Evolutionary conservation across 1,140 invertebrate genomes (phyloP).

Genomic region (Anthonomus grandis): DNA sequence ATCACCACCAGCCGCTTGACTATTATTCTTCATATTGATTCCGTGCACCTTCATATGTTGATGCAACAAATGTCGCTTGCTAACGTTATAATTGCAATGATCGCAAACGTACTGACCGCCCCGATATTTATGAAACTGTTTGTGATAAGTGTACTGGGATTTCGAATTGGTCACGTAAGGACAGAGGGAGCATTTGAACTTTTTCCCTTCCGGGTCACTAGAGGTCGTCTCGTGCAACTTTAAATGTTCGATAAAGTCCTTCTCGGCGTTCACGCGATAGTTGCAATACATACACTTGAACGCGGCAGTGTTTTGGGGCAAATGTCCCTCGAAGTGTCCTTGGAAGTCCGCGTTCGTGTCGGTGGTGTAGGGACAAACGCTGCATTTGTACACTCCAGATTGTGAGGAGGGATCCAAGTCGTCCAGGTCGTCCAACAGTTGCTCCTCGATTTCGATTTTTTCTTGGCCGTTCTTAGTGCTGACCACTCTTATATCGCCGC

Average conservation of each 20-base stretch:
- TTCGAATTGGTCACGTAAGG: slow-evolving; percentile 80
- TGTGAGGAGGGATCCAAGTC: slow-evolving; percentile 40
- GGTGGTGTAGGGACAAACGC: slow-evolving; percentile 72
- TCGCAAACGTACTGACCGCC: slow-evolving; percentile 73
- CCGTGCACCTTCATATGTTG: slow-evolving; percentile 77
- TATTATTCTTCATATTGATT: too few species aligned
- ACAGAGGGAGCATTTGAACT: slow-evolving; percentile 69
- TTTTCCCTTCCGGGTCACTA: slow-evolving; percentile 48
- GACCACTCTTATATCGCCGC: slow-evolving; percentile 65
- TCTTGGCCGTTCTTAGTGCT: slow-evolving; percentile 50
- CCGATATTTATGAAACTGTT: slow-evolving; percentile 76
- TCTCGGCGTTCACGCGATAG: slow-evolving; percentile 61
- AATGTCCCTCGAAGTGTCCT: slow-evolving; percentile 70
- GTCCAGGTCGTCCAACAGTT: slow-evolving; percentile 40
- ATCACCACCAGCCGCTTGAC: too few species aligned
- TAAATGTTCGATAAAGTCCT: slow-evolving; percentile 46
- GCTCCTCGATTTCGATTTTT: slow-evolving; percentile 46
- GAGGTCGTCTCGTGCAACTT: slow-evolving; percentile 34
- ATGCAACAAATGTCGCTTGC: slow-evolving; percentile 71
- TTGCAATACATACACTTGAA: slow-evolving; percentile 81
- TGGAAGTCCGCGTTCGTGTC: slow-evolving; percentile 62
- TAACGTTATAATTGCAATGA: slow-evolving; percentile 79
- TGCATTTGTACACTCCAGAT: slow-evolving; percentile 54
- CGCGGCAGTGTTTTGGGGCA: slow-evolving; percentile 63
- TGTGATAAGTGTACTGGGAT: slow-evolving; percentile 80